phyloP scores from a whole-genome alignment of 2,888 invertebrate species.

The Tachina fera region DNA sequence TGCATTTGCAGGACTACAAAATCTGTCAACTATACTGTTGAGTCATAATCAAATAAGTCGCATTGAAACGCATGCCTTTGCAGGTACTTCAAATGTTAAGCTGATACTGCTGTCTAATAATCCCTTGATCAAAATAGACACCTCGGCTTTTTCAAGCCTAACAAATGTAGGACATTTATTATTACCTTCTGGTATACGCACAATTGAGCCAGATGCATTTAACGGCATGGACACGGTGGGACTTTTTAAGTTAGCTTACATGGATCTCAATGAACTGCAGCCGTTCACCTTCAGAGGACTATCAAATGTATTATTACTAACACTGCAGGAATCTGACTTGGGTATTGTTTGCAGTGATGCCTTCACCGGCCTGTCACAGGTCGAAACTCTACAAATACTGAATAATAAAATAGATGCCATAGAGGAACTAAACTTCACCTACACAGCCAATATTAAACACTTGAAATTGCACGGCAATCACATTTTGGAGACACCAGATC shows the following conservation, averaged over 20 bases:
- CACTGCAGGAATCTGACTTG: conserved; percentile 92
- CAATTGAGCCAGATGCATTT: conserved; percentile 91
- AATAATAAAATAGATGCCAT: conserved; percentile 94
- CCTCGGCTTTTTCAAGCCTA: conserved; percentile 92
- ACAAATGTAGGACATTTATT: conserved; percentile 92
- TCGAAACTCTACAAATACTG: conserved; percentile 89
- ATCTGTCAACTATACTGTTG: conserved; percentile 88
- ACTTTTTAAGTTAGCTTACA: conserved; percentile 90
- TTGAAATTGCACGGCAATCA: conserved; percentile 92
- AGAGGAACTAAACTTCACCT: conserved; percentile 88
- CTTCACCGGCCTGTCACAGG: conserved; percentile 89
- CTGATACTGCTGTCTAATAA: conserved; percentile 93
- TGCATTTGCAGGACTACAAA: conserved; percentile 92
- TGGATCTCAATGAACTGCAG: conserved; percentile 89
- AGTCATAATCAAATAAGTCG: conserved; percentile 89
- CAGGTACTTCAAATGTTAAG: conserved; percentile 92
- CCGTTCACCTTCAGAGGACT: conserved; percentile 90
- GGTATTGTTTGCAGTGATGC: conserved; percentile 89
- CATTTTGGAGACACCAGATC: conserved; percentile 89
- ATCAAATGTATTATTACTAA: conserved; percentile 88
- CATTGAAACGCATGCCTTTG: conserved; percentile 91
- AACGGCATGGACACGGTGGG: conserved; percentile 92
- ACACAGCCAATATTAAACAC: conserved; percentile 88
- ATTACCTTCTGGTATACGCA: conserved; percentile 90
- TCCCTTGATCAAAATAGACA: conserved; percentile 90